phyloP scores from a whole-genome alignment of 2,888 invertebrate genomes.

The Acronicta psi region DNA sequence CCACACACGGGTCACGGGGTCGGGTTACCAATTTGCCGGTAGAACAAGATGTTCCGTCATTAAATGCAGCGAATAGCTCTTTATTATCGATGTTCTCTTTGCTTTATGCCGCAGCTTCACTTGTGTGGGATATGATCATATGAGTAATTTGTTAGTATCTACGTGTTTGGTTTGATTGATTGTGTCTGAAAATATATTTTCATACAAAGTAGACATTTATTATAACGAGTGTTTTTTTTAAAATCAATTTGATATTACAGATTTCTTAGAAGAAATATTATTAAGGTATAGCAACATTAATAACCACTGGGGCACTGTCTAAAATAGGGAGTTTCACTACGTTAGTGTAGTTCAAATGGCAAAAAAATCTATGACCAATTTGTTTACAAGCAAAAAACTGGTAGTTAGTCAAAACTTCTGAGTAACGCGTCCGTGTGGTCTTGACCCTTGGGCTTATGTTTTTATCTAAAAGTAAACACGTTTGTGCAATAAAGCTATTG shows the following conservation, averaged over 20 bases:
- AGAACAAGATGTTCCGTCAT: constrained; percentile 66
- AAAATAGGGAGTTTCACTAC: too few species aligned
- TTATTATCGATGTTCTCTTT: constrained; percentile 53
- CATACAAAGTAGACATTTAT: too few species aligned
- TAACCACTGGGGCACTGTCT: too few species aligned
- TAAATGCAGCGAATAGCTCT: constrained; percentile 59
- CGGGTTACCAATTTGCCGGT: constrained; percentile 80
- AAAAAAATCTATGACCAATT: constrained; percentile 8
- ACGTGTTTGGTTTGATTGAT: constrained; percentile 14
- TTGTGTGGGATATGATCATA: constrained; percentile 6
- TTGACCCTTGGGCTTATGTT: constrained; percentile 60
- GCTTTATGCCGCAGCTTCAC: constrained; percentile 34
- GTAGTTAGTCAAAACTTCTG: constrained; percentile 40
- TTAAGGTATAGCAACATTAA: too few species aligned
- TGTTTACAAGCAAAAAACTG: constrained; percentile 46
- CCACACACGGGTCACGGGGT: constrained; percentile 63
- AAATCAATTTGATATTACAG: too few species aligned
- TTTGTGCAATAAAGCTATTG: constrained; percentile 64
- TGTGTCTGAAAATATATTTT: neutral
- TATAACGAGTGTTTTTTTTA: too few species aligned
- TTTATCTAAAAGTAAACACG: constrained; percentile 73
- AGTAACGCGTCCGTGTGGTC: constrained; percentile 76
- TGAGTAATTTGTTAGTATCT: constrained; percentile 5
- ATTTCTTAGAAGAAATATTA: too few species aligned
- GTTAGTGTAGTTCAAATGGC: too few species aligned